Evolutionary conservation across 2,797 vertebrate genomes (phyloP).

Genomic region (Morus bassanus): DNA sequence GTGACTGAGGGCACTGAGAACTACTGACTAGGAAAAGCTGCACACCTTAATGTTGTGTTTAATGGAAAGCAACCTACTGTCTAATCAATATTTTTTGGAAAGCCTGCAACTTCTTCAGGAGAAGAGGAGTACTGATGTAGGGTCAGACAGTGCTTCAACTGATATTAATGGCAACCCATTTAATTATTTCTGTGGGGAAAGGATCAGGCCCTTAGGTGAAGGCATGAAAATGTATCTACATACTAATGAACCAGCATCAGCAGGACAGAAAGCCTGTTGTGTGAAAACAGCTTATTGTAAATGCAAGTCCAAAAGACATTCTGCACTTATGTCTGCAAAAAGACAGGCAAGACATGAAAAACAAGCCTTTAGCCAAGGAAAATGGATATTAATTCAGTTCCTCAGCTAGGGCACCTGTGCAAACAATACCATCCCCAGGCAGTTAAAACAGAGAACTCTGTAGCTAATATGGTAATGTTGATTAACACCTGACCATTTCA

Average conservation of each 20-base stretch:
- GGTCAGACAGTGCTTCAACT: not conserved
- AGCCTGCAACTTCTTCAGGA: not conserved
- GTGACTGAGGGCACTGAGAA: not conserved
- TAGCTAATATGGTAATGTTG: not conserved
- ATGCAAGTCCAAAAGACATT: not conserved
- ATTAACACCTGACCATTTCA: slow-evolving; percentile 43
- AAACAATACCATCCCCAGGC: slow-evolving; percentile 17
- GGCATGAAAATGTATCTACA: not conserved
- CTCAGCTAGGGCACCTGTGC: slow-evolving; percentile 10
- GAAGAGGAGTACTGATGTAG: not conserved
- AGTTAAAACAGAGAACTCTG: not conserved
- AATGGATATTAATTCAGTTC: slow-evolving; percentile 32
- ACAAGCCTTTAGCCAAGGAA: slow-evolving; percentile 27
- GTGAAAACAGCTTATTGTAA: not conserved
- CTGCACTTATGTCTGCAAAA: not conserved
- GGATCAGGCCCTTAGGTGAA: not conserved
- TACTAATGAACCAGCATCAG: not conserved
- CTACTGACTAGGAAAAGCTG: not conserved
- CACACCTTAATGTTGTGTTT: not conserved
- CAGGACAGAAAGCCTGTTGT: not conserved
- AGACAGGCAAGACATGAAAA: slow-evolving; percentile 4
- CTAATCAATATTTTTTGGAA: not conserved
- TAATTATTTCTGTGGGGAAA: not conserved
- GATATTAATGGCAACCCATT: not conserved
- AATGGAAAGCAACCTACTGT: not conserved